Evolutionary conservation across 30 jellyfish, hydroid and myxozoan genomes (phyloP).

Genomic region (Nemopilema nomurai): DNA sequence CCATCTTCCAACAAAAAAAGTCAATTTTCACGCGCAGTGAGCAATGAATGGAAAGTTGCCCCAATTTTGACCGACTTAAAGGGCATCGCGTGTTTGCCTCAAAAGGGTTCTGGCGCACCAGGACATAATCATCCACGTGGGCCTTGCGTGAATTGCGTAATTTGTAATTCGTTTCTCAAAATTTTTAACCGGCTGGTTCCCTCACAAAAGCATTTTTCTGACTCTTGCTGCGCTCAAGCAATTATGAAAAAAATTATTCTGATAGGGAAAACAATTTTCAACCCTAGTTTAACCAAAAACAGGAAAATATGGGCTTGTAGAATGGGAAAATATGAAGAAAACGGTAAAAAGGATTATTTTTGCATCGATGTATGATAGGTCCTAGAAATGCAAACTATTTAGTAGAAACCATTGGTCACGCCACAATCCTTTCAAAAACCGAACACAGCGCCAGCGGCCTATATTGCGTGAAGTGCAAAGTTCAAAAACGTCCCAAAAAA

Average conservation of each 20-base stretch:
- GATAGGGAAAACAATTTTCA: background rate
- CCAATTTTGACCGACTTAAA: background rate
- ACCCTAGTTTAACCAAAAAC: background rate
- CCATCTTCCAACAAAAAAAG: too few species aligned
- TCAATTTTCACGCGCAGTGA: too few species aligned
- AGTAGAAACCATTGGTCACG: too few species aligned
- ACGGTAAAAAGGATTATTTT: too few species aligned
- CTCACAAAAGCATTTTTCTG: background rate
- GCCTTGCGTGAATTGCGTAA: background rate
- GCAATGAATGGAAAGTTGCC: too few species aligned
- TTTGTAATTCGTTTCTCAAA: too few species aligned
- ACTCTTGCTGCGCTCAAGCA: too few species aligned
- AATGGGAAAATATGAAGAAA: too few species aligned
- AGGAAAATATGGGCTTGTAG: too few species aligned
- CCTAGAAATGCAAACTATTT: too few species aligned
- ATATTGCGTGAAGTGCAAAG: background rate
- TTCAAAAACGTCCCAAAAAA: constrained; percentile 3
- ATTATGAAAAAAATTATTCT: too few species aligned
- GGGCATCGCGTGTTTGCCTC: background rate
- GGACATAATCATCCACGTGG: background rate
- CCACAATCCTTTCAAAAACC: background rate
- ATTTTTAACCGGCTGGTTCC: background rate
- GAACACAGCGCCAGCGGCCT: background rate
- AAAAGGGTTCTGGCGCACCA: background rate
- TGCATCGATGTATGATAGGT: too few species aligned